phyloP scores from a whole-genome alignment of 2,797 vertebrate genomes.

The Anableps anableps region DNA sequence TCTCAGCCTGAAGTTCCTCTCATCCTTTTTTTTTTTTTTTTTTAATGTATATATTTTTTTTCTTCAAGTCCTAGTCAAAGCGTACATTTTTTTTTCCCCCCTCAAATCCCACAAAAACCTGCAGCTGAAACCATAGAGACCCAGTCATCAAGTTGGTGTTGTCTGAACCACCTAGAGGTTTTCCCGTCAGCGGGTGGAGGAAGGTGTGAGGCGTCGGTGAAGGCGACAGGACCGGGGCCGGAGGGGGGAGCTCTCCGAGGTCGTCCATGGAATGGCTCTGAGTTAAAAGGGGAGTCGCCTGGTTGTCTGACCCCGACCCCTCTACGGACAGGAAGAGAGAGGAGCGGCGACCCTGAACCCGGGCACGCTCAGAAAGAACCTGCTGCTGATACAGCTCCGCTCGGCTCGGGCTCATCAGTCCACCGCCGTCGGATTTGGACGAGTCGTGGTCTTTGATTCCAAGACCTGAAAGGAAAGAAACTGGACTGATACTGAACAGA shows the following conservation, averaged over 20 bases:
- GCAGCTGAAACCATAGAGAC: too few species aligned
- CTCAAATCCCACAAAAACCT: too few species aligned
- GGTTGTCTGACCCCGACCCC: constrained; percentile 84
- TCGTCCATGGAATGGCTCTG: constrained; percentile 97
- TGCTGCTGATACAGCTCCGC: constrained; percentile 89
- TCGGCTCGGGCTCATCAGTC: constrained; percentile 85
- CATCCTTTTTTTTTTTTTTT: too few species aligned
- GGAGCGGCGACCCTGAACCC: constrained; percentile 87
- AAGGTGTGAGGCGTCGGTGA: constrained; percentile 91
- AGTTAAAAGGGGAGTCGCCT: constrained; percentile 88
- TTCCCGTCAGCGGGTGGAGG: constrained; percentile 96
- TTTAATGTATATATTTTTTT: too few species aligned
- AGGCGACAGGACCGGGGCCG: constrained; percentile 88
- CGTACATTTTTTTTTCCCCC: too few species aligned
- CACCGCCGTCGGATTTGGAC: constrained; percentile 67
- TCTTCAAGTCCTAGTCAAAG: too few species aligned
- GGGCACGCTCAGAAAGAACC: constrained; percentile 82
- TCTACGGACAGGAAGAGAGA: constrained; percentile 99
- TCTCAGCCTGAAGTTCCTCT: too few species aligned
- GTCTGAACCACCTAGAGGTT: constrained; percentile 80
- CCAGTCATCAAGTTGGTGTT: too few species aligned
- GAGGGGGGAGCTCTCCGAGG: constrained; percentile 91
- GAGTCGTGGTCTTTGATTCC: constrained; percentile 68
- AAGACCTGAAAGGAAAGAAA: constrained; percentile 42
- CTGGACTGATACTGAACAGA: constrained; percentile 8